Evolutionary conservation across 2,113 vertebrate species (phyloP).

Genomic region (Percopsis transmontana): DNA sequence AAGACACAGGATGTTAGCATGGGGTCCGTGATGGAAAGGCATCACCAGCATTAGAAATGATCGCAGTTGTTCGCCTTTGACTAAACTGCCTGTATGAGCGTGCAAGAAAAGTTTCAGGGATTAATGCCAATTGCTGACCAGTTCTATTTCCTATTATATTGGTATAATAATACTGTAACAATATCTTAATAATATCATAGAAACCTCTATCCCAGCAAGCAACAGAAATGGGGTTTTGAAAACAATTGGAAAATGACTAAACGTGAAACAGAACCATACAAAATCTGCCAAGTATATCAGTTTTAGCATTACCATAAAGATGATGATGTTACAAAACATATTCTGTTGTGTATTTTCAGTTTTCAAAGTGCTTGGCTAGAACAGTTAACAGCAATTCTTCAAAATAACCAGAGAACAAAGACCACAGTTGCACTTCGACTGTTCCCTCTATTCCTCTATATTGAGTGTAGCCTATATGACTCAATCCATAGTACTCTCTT

Average conservation of each 20-base stretch:
- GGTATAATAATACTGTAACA: not conserved
- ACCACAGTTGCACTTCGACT: conserved; percentile 18
- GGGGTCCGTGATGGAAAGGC: too few species aligned
- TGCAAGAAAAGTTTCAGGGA: conserved; percentile 9
- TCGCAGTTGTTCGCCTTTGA: too few species aligned
- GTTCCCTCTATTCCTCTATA: conserved; percentile 31
- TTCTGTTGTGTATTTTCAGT: too few species aligned
- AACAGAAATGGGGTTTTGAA: too few species aligned
- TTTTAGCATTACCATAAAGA: too few species aligned
- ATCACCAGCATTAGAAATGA: too few species aligned
- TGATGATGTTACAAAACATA: too few species aligned
- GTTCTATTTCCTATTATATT: conserved; percentile 1
- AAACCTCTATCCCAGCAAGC: too few species aligned
- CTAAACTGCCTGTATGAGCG: conserved; percentile 8
- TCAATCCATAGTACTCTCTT: conserved; percentile 10
- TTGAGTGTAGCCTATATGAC: conserved; percentile 14
- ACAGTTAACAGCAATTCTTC: conserved; percentile 10
- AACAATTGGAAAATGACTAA: too few species aligned
- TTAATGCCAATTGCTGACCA: conserved; percentile 5
- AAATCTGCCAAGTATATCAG: too few species aligned
- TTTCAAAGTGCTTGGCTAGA: conserved; percentile 12
- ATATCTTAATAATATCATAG: too few species aligned
- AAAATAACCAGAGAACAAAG: conserved; percentile 20
- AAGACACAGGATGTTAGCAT: conserved; percentile 21
- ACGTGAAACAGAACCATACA: too few species aligned